Percentiles rank a stretch among this genome's conserved stretches.
phyloP scores from a whole-genome alignment of 64 coral and sea anemone species.

The Astreopora myriophthalma region DNA sequence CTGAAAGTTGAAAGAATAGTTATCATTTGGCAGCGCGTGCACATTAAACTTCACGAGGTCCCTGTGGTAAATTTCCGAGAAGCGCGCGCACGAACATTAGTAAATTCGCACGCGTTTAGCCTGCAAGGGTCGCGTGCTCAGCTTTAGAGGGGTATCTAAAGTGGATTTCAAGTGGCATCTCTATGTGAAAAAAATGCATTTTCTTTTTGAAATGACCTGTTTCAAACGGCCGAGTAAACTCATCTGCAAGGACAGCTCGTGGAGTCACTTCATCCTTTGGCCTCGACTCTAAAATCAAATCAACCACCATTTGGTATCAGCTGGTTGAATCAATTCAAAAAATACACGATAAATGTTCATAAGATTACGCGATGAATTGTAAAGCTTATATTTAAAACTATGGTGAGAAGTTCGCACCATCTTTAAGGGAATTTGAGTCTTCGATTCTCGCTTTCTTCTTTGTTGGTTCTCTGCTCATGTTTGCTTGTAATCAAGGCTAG shows the following conservation, averaged over 20 bases:
- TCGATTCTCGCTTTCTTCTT: conserved; percentile 43
- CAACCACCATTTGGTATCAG: not conserved
- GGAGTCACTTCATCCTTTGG: not conserved
- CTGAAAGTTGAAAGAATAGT: conserved; percentile 13
- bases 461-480: conserved; percentile 22
- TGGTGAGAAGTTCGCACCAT: not conserved
- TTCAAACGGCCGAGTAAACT: conserved; percentile 69
- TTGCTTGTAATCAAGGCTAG: conserved; percentile 6
- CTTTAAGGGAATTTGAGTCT: not conserved
- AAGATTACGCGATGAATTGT: not conserved
- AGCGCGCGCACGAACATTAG: not conserved
- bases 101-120: not conserved
- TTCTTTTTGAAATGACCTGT: conserved; percentile 39
- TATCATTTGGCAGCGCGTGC: not conserved
- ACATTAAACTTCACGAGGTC: too few relatives aligned
- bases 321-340: not conserved
- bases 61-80: too few relatives aligned
- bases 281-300: not conserved
- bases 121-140: not conserved
- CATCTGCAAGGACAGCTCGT: conserved; percentile 70
- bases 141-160: too few relatives aligned
- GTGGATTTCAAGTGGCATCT: not conserved
- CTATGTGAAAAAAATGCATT: not conserved
- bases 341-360: not conserved
- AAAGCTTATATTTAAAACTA: not conserved